Conservation (phyloP, 2,888 invertebrate species). For the Lacanobia wlatinum region DNA sequence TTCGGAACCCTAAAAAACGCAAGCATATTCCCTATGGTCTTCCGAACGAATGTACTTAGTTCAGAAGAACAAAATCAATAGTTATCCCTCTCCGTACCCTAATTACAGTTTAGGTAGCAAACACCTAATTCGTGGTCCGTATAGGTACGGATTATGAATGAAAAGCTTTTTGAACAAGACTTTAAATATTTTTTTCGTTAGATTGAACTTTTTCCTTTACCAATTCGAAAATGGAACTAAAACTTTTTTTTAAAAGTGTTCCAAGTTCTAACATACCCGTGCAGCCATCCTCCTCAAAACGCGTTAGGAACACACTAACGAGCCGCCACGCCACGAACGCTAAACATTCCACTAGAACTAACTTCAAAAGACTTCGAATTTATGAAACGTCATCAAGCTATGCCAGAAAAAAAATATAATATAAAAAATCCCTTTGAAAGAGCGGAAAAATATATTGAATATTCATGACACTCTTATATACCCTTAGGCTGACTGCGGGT, state of each 20-base stretch:
- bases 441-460: conserved; percentile 68
- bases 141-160: too few species aligned
- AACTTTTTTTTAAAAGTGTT: conserved; percentile 5
- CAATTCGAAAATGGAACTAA: background rate
- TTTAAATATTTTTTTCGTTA: background rate
- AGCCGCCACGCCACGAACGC: conserved; percentile 27
- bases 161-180: too few species aligned
- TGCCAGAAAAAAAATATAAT: conserved; percentile 59
- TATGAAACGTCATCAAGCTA: conserved; percentile 60
- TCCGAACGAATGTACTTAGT: too few species aligned
- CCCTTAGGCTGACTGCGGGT: conserved; percentile 54
- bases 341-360: conserved; percentile 51
- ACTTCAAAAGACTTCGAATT: conserved; percentile 62
- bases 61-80: too few species aligned
- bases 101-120: background rate
- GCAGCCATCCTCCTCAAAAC: background rate
- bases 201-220: background rate
- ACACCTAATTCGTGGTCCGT: too few species aligned
- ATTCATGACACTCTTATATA: conserved; percentile 68
- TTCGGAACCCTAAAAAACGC: too few species aligned
- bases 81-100: background rate
- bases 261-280: background rate
- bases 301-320: conserved; percentile 42
- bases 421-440: conserved; percentile 64
- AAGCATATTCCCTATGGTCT: too few species aligned